Base-by-base conservation (phyloP, 2,113 vertebrate genomes). In the Psilopogon haemacephalus region DNA sequence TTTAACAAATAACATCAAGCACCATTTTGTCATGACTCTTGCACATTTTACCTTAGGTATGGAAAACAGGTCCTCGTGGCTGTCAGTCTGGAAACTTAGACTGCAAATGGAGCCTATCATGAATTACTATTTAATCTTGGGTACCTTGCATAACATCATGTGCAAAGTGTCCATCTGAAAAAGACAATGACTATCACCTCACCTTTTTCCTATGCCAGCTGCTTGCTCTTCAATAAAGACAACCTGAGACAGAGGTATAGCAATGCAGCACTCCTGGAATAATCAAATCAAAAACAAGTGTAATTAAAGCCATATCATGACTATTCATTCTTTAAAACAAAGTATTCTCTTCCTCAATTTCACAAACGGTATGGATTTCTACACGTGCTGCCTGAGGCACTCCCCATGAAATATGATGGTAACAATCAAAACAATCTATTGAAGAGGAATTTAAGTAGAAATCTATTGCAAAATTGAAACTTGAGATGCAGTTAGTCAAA, bases 201-300 rank as follows among this genome's bases (percentile, higher is more conserved):
- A 99, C 99, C 99, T 99, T 96, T 99, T 99, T 90, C 99, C 99
- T 96, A 99, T 98, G 54, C 99, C 99, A 69, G 98, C 99, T 67
- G 98, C 98, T 92, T 99, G 99, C 84, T 99, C 99, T 95, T 99
- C 99, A 93, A 99, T 99, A 92, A 98, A 99, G 75, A 99, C 94
- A 3, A 99, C 97, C 79, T 99, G 99, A 84, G 98, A 98, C 86
- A 99, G 97, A 28, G 98, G 98, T 86, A 99, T 77, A 79, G 98
- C 97, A 87, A 99, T 98, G 95, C 99, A 99, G 96, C 98, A 99
- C 55, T 99, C 99, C 99, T 99, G 71, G 20, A 96, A 79, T 30
- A 86, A 95, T 14, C 26, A 70, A 73, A 2, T 42, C 28, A 92
- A 83, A 85, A 38, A 55, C 13, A 86, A 37, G 8, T 19, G 55